Percentiles rank a stretch among this genome's conserved stretches.
These are phyloP conservation scores for Caloenas nicobarica DNA, from an alignment of 2,113 vertebrate species.

Conservation along the genomic window DNA sequence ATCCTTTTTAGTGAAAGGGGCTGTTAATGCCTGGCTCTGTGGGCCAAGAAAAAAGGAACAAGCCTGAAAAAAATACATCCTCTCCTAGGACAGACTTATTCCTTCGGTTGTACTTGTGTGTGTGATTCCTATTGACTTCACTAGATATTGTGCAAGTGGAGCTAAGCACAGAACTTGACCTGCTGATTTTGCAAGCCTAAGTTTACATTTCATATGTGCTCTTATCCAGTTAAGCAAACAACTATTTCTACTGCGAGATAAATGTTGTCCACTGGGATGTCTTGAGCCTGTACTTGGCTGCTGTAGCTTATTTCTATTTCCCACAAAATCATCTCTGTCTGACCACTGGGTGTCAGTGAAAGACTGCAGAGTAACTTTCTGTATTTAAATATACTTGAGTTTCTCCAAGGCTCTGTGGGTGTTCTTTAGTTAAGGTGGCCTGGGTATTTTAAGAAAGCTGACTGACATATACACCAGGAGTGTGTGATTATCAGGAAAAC, in stretches of 20 bases:
- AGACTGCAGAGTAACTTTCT: background rate
- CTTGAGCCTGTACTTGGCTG: background rate
- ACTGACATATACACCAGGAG: too few species aligned
- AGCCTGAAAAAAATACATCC: background rate
- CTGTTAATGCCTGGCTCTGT: background rate
- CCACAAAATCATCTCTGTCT: background rate
- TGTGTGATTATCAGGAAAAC: background rate
- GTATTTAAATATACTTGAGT: background rate
- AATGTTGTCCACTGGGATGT: background rate
- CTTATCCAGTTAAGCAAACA: background rate
- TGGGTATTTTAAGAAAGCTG: background rate
- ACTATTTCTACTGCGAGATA: background rate
- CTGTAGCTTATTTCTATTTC: background rate
- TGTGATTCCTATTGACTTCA: background rate
- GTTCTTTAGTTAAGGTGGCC: conserved; percentile 63
- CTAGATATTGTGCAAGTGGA: background rate
- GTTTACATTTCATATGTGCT: background rate
- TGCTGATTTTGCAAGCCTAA: background rate
- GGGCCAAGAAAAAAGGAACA: background rate
- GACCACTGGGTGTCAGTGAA: conserved; percentile 66
- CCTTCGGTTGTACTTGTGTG: background rate
- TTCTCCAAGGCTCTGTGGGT: background rate
- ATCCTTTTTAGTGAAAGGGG: background rate
- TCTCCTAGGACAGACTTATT: background rate
- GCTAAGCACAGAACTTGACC: background rate